phyloP scores from a whole-genome alignment of 2,888 invertebrate genomes.

The Orchesellides sinensis region DNA sequence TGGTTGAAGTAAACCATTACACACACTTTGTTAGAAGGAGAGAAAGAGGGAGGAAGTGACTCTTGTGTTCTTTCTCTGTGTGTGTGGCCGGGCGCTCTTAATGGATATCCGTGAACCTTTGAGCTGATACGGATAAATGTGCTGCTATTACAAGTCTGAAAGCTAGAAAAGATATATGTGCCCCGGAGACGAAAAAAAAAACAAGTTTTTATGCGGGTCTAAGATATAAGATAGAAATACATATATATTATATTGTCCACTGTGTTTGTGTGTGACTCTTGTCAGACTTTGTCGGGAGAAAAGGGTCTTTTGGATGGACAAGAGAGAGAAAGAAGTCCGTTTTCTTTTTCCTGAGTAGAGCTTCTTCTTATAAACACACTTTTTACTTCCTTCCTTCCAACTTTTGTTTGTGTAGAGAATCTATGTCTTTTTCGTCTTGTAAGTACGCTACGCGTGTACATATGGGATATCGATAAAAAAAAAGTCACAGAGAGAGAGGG shows the following conservation, averaged over 20 bases:
- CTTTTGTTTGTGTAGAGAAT: no score
- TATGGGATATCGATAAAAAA: no score
- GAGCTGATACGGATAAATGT: slow-evolving; percentile 66
- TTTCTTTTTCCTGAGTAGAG: not conserved
- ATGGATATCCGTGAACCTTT: slow-evolving; percentile 61
- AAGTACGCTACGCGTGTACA: no score
- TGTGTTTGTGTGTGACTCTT: not conserved
- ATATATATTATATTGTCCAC: not conserved
- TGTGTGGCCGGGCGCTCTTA: no score
- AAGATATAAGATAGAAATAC: not conserved
- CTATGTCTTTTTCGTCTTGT: no score
- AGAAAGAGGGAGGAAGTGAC: slow-evolving; percentile 49
- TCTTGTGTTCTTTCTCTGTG: slow-evolving; percentile 57
- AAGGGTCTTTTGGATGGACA: slow-evolving; percentile 32
- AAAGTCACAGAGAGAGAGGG: not conserved
- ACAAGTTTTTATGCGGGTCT: not conserved
- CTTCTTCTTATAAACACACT: no score
- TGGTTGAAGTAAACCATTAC: slow-evolving; percentile 32
- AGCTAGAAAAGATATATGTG: slow-evolving; percentile 61
- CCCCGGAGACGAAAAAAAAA: slow-evolving; percentile 24
- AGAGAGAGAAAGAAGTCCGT: not conserved
- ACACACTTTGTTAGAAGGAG: slow-evolving; percentile 29
- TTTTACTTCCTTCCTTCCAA: no score
- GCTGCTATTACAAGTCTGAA: slow-evolving; percentile 55
- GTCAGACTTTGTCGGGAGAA: no score